Conservation (phyloP, 2,113 vertebrate genomes). For the Paracanthobrama guichenoti region DNA sequence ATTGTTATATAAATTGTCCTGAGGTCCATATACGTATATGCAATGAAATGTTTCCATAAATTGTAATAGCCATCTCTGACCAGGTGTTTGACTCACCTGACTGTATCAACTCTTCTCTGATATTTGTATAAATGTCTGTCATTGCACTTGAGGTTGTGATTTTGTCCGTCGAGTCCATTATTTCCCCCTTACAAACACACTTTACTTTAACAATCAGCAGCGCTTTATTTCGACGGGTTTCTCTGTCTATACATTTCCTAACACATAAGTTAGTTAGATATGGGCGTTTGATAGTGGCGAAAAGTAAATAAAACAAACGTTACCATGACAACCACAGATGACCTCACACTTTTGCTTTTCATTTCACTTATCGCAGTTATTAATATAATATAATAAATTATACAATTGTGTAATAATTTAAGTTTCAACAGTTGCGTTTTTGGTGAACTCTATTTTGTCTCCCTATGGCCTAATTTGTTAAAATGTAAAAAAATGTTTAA, state of each 20-base stretch:
- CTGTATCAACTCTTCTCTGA: neutral
- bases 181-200: slow-evolving; percentile 1
- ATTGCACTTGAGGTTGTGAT: neutral
- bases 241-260: neutral
- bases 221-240: neutral
- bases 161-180: slow-evolving; percentile 10
- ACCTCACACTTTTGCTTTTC: neutral
- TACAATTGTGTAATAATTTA: neutral
- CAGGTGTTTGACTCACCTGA: slow-evolving; percentile 41
- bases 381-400: neutral
- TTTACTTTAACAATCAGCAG: neutral
- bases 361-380: neutral
- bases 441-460: neutral
- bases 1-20: no score
- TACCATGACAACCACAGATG: neutral
- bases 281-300: neutral
- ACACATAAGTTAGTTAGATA: neutral
- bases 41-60: no score
- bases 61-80: neutral
- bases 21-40: no score
- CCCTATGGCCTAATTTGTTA: neutral
- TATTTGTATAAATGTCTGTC: slow-evolving; percentile 22
- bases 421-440: neutral
- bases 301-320: neutral
- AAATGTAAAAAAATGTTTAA: neutral